Base-by-base conservation (phyloP, 2,888 invertebrate genomes). In the Pristionchus entomophagus region DNA sequence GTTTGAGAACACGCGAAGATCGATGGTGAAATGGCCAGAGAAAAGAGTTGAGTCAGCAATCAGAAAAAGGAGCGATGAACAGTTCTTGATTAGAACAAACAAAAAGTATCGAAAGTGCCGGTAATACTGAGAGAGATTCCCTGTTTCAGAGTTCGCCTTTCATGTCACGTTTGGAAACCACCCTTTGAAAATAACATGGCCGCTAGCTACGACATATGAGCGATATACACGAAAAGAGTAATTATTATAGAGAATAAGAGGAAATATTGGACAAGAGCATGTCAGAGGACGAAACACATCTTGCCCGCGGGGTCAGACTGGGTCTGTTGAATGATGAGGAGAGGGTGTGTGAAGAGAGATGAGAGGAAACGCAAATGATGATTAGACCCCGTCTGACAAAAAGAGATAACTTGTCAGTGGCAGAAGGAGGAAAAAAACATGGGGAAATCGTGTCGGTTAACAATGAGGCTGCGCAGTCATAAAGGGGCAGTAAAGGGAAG, bases 311-410 rank as follows among this genome's bases (percentile, higher is more conserved):
- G 56, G 56, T 65, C 65, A 65, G 65, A 35, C 32, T 35, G 65
- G 17, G 56, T 59, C 56, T 35, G 19, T 5, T 3, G 65, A 65
- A n/a, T n/a, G n/a, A n/a, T n/a, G 65, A 0, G 35, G 35, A 1
- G 35, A 65, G 35, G 19, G 35, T 65, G 62, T 65, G 65, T 65
- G 65, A 65, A 65, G 65, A 65, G 65, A 19, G 65, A 35, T 65
- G 35, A 65, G 65, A 29, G 35, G 65, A 65, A 65, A 65, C 19
- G 65, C 65, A 65, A 65, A 65, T 65, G 65, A 65, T 59, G 59
- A 59, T 59, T 59, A 59, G 59, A 59, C 59, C n/a, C 8, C 35
- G 65, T 35, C 65, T 65, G 65, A 35, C 35, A 65, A 65, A 65
- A 65, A 65, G 65, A 12, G 65, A 38, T 35, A 65, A 65, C 65